Evolutionary conservation across 2,888 invertebrate species (phyloP), one percentile per base, ranked within the genome.

Genomic region (Dryobotodes eremita): DNA sequence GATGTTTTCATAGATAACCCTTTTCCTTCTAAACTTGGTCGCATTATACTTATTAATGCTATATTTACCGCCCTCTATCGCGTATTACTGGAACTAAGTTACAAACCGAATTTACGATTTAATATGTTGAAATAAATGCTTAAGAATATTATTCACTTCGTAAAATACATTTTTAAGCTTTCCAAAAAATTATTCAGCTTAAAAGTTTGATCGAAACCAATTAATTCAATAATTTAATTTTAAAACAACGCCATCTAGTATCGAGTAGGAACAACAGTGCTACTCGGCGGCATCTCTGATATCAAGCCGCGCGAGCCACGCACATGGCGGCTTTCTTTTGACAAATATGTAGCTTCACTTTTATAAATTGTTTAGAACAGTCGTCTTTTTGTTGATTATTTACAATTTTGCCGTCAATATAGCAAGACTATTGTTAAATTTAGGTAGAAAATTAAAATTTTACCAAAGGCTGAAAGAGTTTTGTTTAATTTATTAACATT

Each of bases 51-150:
- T 17, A 17, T 3, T 2, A 53, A n/a, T 53, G 46, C 23, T 17
- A 4, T 0, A 65, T 68, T 64, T 8, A 73, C 55, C 23, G 89
- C 87, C 90, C 89, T 91, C 92, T 93, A 68, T 78, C 53, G 77
- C 31, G 57, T 61, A 87, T 48, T 89, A 90, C 88, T 75, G 13
- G 17, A 72, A 73, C 66, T 66, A 64, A 2, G 23, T 36, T 10
- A 55, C 23, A 48, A 23, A 15, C 17, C 13, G 0, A 26, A 64
- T n/a, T 2, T 62, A 61, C 17, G 20, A n/a, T 57, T 62, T 20
- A 42, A 5, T 17, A 26, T 1, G 3, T 20, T 6, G 10, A 75
- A 59, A 74, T 23, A 50, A 13, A 10, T 26, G 0, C n/a, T 48
- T 4, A 10, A n/a, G 0, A 48, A 17, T 3, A 20, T 31, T 31